Evolutionary conservation across 2,888 invertebrate genomes (phyloP).

Genomic region (Caenorhabditis wallacei): DNA sequence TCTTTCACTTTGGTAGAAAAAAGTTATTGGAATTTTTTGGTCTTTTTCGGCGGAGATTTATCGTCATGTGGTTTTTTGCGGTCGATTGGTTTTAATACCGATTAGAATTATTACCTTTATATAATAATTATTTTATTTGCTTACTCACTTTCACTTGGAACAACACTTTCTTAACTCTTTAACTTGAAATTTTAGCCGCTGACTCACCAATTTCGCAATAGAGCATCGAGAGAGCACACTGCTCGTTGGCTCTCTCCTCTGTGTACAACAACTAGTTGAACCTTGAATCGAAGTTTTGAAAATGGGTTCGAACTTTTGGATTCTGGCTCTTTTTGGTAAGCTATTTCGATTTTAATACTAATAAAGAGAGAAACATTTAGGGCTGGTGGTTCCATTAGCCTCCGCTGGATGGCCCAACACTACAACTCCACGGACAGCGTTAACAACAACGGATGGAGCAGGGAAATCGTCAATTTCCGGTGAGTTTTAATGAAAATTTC

Average conservation of each 20-base stretch:
- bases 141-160: too few species aligned
- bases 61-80: too few species aligned
- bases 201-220: conserved; percentile 56
- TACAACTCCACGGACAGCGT: conserved; percentile 1
- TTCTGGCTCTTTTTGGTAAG: conserved; percentile 32
- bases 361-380: conserved; percentile 9
- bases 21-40: background rate
- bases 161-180: background rate
- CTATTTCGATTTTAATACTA: background rate
- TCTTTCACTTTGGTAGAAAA: conserved; percentile 1
- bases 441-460: conserved; percentile 17
- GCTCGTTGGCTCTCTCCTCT: conserved; percentile 33
- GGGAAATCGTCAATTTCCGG: conserved; percentile 61
- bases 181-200: conserved; percentile 23
- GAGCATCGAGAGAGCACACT: conserved; percentile 17
- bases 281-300: too few species aligned
- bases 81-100: too few species aligned
- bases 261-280: conserved; percentile 43
- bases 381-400: conserved; percentile 2
- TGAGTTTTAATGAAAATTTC: too few species aligned
- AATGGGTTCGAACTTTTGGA: conserved; percentile 27
- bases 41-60: too few species aligned
- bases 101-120: too few species aligned
- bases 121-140: too few species aligned
- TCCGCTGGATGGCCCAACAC: conserved; percentile 39